Conservation (phyloP, 2,888 invertebrate species). For the Sinelater perroti region DNA sequence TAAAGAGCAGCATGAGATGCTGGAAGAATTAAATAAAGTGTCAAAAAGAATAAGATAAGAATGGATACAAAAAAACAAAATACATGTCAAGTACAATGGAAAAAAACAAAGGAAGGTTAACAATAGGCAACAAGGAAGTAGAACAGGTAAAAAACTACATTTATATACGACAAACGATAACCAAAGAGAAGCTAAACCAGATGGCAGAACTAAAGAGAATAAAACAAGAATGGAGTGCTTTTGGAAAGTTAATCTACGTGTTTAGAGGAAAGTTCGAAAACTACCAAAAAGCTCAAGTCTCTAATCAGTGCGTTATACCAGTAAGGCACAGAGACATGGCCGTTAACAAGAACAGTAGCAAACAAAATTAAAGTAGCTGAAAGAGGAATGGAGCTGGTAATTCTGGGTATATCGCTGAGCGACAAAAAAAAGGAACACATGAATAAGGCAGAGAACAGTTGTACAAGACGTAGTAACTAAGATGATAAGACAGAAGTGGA, state of each 20-base stretch:
- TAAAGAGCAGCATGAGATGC: background rate
- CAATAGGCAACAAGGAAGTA: constrained; percentile 1
- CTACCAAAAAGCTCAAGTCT: background rate
- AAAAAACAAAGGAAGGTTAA: constrained; percentile 1
- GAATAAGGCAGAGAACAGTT: too few relatives aligned
- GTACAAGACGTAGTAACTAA: too few relatives aligned
- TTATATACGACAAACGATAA: background rate
- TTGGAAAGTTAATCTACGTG: background rate
- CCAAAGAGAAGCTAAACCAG: background rate
- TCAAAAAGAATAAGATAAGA: background rate
- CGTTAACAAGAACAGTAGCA: constrained; percentile 5
- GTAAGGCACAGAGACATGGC: background rate
- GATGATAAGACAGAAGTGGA: too few relatives aligned
- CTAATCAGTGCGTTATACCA: background rate
- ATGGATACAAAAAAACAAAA: constrained; percentile 2
- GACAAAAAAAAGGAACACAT: too few relatives aligned
- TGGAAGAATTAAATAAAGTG: background rate
- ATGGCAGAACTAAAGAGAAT: background rate
- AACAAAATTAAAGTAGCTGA: too few relatives aligned
- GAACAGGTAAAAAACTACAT: background rate
- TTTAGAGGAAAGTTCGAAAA: too few relatives aligned
- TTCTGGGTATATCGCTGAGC: constrained; percentile 7
- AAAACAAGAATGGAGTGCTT: constrained; percentile 3
- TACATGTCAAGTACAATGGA: background rate
- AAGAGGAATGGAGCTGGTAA: background rate